Evolutionary conservation across 2,797 vertebrate genomes (phyloP), one percentile per base, ranked within the genome.

Genomic region (Helarctos malayanus): DNA sequence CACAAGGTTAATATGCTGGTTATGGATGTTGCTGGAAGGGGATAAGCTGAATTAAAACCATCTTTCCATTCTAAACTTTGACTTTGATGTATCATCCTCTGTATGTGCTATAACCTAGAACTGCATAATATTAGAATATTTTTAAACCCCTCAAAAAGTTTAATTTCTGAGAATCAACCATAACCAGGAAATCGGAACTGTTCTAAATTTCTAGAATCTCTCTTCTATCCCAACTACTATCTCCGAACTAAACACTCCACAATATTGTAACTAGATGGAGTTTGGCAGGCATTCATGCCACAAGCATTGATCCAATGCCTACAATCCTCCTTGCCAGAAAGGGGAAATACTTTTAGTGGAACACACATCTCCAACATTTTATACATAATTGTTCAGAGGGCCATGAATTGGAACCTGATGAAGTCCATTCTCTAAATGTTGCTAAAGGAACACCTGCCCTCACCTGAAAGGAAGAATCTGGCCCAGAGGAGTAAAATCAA

Each of bases 281-380:
- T 65, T 81, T 89, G 47, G 65, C 65, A 84, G 65, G 68, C 49
- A 56, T 89, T 49, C 27, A 41, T 29, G 18, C 47, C 71, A 25
- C 16, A 61, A 93, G 57, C 41, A 78, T 56, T 71, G 78, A 86
- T 92, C 75, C 96, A 81, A 52, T 71, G 76, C 75, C 76, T 85
- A 4, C 3, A 52, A 65, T n/a, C 1, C 14, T 96, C 63, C 82
- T 54, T n/a, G 27, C 49, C 76, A 73, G 87, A 89, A 78, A 63
- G n/a, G 27, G 54, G 45, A 96, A 56, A 11, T 82, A 65, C 38
- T 78, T 59, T 35, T 5, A 86, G 71, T 85, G 45, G 56, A 81
- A 38, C 11, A 87, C 5, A 56, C 59, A 29, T 81, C 59, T 87
- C 76, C 11, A 75, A 16, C 10, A 16, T 75, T 90, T 75, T 81